These are phyloP conservation scores for Phylloscopus trochiloides DNA, from an alignment of 2,113 vertebrate genomes.

Conservation along the genomic window DNA sequence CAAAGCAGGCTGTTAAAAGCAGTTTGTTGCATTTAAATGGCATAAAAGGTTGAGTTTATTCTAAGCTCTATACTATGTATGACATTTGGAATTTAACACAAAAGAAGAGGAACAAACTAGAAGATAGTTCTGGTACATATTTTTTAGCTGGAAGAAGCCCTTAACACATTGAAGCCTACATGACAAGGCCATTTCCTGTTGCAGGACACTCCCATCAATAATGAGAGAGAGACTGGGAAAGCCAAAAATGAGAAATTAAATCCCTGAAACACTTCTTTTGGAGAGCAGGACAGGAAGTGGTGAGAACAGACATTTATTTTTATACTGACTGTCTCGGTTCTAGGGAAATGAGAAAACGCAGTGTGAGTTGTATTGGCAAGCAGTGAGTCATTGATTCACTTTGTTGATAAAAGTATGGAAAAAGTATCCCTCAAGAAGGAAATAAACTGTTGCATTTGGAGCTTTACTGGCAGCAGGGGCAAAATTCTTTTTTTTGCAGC, in stretches of 20 bases:
- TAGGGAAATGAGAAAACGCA: conserved; percentile 18
- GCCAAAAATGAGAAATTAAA: background rate
- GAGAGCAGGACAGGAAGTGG: conserved; percentile 2
- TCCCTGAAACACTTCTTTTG: background rate
- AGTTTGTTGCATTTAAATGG: conserved; percentile 15
- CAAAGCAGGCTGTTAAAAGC: background rate
- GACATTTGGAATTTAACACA: conserved; percentile 9
- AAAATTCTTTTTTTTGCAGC: background rate
- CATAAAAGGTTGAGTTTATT: conserved; percentile 28
- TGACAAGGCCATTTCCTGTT: background rate
- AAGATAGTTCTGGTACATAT: background rate
- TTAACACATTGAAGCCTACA: background rate
- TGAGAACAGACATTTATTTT: conserved; percentile 36
- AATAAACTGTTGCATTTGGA: background rate
- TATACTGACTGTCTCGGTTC: background rate
- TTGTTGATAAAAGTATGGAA: background rate
- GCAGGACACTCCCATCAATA: background rate
- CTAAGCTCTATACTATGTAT: background rate
- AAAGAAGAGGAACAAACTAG: background rate
- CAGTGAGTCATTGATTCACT: conserved; percentile 34
- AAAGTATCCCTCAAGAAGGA: background rate
- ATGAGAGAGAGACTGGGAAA: background rate
- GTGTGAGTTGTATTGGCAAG: conserved; percentile 10
- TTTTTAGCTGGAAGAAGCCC: background rate
- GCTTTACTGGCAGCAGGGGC: background rate